Evolutionary conservation across 2,113 vertebrate genomes (phyloP).

Genomic region (Apus apus): DNA sequence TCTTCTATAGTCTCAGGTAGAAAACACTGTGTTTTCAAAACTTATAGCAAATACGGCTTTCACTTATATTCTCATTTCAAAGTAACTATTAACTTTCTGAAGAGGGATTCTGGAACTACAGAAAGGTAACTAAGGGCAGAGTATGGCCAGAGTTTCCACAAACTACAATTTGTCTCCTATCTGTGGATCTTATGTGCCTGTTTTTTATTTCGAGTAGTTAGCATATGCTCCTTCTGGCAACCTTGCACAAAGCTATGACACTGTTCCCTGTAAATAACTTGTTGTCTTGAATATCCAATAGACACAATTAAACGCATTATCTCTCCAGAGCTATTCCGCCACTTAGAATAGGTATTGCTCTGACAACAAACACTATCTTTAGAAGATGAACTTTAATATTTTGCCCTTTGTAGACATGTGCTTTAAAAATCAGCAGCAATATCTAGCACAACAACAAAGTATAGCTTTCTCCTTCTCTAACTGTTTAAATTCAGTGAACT

Average conservation of each 20-base stretch:
- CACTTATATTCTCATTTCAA: not conserved
- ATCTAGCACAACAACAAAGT: not conserved
- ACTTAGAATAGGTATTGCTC: not conserved
- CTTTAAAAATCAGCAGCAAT: not conserved
- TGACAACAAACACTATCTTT: not conserved
- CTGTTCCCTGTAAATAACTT: constrained; percentile 1
- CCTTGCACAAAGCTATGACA: not conserved
- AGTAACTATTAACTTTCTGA: not conserved
- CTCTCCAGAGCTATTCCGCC: not conserved
- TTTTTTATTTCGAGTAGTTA: not conserved
- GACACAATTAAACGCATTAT: not conserved
- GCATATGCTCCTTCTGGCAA: constrained; percentile 1
- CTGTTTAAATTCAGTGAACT: not conserved
- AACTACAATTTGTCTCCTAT: not conserved
- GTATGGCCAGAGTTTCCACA: not conserved
- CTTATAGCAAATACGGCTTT: not conserved
- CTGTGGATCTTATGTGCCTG: not conserved
- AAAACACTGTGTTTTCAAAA: not conserved
- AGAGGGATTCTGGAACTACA: not conserved
- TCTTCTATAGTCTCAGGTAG: not conserved
- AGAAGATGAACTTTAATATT: not conserved
- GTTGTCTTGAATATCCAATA: not conserved
- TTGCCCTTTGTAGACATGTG: not conserved
- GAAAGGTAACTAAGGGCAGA: not conserved
- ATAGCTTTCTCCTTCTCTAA: constrained; percentile 13